A percentile compares a stretch with the other conserved stretches of the same genome.
Conservation (phyloP, 2,113 vertebrate genomes). For the Xiphophorus hellerii region DNA sequence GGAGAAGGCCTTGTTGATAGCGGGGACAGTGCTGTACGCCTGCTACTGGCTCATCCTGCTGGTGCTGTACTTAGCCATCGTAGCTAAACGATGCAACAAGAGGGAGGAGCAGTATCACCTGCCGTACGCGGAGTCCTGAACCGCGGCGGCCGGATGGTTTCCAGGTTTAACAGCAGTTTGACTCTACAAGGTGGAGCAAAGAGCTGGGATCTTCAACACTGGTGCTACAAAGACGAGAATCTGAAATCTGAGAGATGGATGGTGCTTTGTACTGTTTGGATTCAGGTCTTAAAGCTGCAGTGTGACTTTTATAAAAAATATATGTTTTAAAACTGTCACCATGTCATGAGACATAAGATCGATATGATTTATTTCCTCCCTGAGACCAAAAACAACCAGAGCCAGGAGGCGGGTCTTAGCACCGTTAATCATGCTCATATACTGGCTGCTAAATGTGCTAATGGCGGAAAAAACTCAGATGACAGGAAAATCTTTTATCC, state of each 20-base stretch:
- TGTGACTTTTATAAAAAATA: too few relatives aligned
- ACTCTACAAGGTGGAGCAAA: constrained; percentile 24
- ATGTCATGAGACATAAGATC: too few relatives aligned
- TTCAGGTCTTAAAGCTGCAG: constrained; percentile 2
- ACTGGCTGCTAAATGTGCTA: too few relatives aligned
- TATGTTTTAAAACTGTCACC: too few relatives aligned
- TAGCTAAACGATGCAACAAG: constrained; percentile 92
- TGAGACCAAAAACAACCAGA: too few relatives aligned
- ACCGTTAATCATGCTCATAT: too few relatives aligned
- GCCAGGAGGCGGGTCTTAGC: too few relatives aligned
- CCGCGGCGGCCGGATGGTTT: neutral
- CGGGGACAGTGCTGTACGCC: constrained; percentile 89
- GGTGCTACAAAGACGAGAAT: constrained; percentile 58
- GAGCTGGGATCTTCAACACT: constrained; percentile 39
- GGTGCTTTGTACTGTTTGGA: constrained; percentile 52
- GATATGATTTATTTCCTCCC: too few relatives aligned
- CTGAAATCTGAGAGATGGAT: constrained; percentile 15
- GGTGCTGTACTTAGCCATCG: constrained; percentile 91
- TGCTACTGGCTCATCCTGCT: constrained; percentile 96
- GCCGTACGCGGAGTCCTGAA: constrained; percentile 87
- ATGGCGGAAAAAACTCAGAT: too few relatives aligned
- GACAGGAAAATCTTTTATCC: too few relatives aligned
- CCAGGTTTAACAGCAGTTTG: constrained; percentile 13
- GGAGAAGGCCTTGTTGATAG: constrained; percentile 89
- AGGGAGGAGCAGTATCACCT: constrained; percentile 90